Evolutionary conservation across 2,888 invertebrate species (phyloP).

Genomic region (Tetrapedia diversipes): DNA sequence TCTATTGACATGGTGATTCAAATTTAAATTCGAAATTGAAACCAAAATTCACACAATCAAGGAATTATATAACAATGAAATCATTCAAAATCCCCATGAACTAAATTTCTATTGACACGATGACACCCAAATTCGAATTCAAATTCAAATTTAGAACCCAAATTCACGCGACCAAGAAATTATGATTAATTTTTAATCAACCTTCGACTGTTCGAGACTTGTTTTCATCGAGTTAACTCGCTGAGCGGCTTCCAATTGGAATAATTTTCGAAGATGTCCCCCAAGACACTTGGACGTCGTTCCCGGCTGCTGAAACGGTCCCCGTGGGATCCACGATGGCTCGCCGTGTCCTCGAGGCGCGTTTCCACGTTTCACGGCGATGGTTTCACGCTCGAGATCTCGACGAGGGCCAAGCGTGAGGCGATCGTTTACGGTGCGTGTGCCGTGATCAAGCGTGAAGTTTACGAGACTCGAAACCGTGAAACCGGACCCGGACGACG

Average conservation of each 20-base stretch:
- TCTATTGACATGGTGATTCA: too few species aligned
- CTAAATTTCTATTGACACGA: too few species aligned
- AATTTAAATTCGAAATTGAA: too few species aligned
- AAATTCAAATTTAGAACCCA: too few species aligned
- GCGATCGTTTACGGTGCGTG: constrained; percentile 55
- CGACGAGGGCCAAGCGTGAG: constrained; percentile 49
- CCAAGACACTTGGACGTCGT: constrained; percentile 32
- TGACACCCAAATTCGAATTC: too few species aligned
- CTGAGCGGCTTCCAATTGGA: not conserved
- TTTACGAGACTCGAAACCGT: constrained; percentile 58
- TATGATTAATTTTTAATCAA: too few species aligned
- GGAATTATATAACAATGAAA: too few species aligned
- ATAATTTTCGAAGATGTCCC: constrained; percentile 18
- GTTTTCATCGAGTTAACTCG: too few species aligned
- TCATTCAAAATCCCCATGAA: too few species aligned
- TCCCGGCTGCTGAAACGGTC: constrained; percentile 10
- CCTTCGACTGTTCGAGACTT: too few species aligned
- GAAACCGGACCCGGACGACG: constrained; percentile 56
- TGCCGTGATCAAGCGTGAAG: constrained; percentile 59
- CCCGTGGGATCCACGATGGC: constrained; percentile 46
- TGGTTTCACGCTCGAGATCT: constrained; percentile 59
- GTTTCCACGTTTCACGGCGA: constrained; percentile 7
- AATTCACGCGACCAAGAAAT: too few species aligned
- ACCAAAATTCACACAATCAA: too few species aligned
- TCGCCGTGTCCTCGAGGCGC: not conserved